These are phyloP conservation scores for Tipula lateralis DNA, from an alignment of 2,888 invertebrate species.

Conservation along the genomic window DNA sequence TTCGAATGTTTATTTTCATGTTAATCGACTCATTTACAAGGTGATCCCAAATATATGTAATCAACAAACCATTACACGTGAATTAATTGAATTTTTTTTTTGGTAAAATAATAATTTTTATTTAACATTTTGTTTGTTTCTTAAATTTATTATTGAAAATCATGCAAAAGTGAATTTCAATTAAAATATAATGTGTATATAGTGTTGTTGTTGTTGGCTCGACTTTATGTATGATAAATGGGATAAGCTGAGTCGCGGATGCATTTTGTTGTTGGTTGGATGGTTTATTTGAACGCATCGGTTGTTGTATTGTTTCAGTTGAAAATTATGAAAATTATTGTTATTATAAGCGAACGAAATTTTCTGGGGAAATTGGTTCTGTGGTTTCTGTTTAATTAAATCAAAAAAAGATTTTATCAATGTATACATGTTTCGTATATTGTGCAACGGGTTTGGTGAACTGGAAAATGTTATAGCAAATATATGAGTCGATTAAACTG, in stretches of 20 bases:
- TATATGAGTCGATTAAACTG: too few species aligned
- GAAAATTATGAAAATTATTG: background rate
- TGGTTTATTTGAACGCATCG: background rate
- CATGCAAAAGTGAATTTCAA: constrained; percentile 19
- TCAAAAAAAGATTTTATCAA: background rate
- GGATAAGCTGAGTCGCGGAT: background rate
- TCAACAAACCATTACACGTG: background rate
- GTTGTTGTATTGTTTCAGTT: background rate
- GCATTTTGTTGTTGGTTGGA: background rate
- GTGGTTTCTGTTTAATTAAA: background rate
- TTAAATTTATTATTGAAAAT: background rate
- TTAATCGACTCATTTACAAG: background rate
- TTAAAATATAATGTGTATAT: background rate
- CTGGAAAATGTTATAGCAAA: background rate
- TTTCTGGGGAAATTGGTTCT: background rate
- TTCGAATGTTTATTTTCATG: background rate
- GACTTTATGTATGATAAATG: background rate
- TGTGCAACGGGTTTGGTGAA: background rate
- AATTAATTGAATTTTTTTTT: background rate
- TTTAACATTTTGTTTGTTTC: background rate
- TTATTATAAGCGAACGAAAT: background rate
- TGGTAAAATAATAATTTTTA: background rate
- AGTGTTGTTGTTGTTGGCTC: background rate
- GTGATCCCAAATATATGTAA: background rate
- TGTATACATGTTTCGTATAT: background rate